Evolutionary conservation across 2,888 invertebrate species (phyloP).

Genomic region (Stictocephala bisonia): DNA sequence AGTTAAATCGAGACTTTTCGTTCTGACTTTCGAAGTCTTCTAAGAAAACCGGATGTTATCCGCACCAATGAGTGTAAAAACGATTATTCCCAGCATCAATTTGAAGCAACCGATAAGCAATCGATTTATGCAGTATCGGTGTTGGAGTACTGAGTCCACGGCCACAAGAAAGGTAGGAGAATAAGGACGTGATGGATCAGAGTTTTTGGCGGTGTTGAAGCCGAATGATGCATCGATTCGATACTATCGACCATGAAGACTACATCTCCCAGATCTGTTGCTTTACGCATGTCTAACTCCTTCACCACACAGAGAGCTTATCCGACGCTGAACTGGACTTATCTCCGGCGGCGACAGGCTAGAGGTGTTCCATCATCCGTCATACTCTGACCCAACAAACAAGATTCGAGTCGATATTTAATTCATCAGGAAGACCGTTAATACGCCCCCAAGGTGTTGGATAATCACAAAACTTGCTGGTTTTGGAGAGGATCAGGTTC

Average conservation of each 20-base stretch:
- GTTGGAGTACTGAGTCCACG: neutral
- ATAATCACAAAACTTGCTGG: too few species aligned
- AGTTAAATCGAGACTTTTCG: too few species aligned
- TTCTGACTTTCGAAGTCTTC: too few species aligned
- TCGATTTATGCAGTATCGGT: neutral
- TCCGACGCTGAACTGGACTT: conserved; percentile 23
- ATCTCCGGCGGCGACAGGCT: neutral
- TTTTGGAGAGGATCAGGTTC: too few species aligned
- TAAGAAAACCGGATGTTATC: too few species aligned
- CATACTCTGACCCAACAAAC: neutral
- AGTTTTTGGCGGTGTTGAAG: neutral
- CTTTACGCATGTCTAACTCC: conserved; percentile 25
- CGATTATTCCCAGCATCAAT: too few species aligned
- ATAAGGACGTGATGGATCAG: conserved; percentile 7
- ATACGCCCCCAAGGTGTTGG: too few species aligned
- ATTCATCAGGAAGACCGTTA: too few species aligned
- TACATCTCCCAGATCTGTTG: conserved; percentile 23
- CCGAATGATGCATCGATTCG: conserved; percentile 35
- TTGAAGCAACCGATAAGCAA: neutral
- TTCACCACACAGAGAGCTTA: conserved; percentile 27
- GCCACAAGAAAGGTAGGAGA: neutral
- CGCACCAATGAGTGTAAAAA: too few species aligned
- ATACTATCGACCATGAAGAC: conserved; percentile 16
- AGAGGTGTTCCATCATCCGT: neutral
- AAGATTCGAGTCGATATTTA: too few species aligned